Evolutionary conservation across 2,888 invertebrate genomes (phyloP).

Genomic region (Stenodera caucasica): DNA sequence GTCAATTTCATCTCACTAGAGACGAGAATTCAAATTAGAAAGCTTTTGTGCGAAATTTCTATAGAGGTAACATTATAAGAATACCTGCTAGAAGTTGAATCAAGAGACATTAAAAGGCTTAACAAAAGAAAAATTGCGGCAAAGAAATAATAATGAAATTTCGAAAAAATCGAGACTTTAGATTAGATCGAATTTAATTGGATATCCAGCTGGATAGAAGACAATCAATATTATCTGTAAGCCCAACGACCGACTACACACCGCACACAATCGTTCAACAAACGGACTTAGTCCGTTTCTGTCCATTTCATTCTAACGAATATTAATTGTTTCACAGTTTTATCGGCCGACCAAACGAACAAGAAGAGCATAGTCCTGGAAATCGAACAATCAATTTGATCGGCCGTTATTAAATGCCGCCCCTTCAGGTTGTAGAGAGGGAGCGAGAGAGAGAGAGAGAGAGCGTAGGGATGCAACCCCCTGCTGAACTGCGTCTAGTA

Average conservation of each 20-base stretch:
- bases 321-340: slow-evolving; percentile 43
- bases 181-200: too few species aligned
- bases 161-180: too few species aligned
- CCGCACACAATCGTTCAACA: not conserved
- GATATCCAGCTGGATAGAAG: not conserved
- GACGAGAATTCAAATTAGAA: slow-evolving; percentile 5
- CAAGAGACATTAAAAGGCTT: not conserved
- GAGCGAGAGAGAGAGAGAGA: slow-evolving; percentile 10
- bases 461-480: slow-evolving; percentile 23
- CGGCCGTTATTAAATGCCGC: slow-evolving; percentile 35
- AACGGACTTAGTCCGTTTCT: not conserved
- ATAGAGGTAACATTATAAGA: not conserved
- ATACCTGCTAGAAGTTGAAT: not conserved
- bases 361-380: slow-evolving; percentile 23
- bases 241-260: too few species aligned
- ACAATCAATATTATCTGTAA: slow-evolving; percentile 1
- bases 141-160: too few species aligned
- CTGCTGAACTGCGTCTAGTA: slow-evolving; percentile 24
- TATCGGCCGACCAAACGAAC: slow-evolving; percentile 33
- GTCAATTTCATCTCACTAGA: slow-evolving; percentile 8
- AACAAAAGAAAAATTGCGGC: too few species aligned
- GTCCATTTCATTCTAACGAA: slow-evolving; percentile 32
- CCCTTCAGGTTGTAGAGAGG: slow-evolving; percentile 22
- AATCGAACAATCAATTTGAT: slow-evolving; percentile 44
- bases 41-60: not conserved